These are phyloP conservation scores for Catalaphyllia jardinei DNA, from an alignment of 64 coral and sea anemone species.

Conservation along the genomic window DNA sequence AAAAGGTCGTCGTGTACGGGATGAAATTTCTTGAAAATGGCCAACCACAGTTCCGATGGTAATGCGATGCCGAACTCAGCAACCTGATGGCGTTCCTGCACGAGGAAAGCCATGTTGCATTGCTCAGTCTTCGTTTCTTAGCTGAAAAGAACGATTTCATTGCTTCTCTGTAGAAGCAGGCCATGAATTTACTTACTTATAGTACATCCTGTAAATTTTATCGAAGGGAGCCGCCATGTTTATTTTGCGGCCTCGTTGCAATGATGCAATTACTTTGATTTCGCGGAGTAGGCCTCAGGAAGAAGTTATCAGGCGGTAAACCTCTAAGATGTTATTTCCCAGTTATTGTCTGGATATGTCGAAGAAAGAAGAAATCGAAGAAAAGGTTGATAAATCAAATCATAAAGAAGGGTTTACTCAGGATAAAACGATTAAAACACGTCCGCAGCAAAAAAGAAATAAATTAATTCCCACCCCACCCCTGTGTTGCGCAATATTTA, in stretches of 20 bases:
- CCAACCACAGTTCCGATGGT: constrained; percentile 85
- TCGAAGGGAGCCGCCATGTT: constrained; percentile 8
- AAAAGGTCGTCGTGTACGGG: constrained; percentile 79
- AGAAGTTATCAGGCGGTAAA: neutral
- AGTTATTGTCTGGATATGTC: too few relatives aligned
- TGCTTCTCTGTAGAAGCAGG: neutral
- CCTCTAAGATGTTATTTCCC: too few relatives aligned
- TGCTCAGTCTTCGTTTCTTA: neutral
- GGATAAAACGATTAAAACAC: too few relatives aligned
- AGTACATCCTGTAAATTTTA: neutral
- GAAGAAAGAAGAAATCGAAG: too few relatives aligned
- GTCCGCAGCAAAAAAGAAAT: too few relatives aligned
- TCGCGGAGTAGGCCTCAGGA: neutral
- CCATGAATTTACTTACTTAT: neutral
- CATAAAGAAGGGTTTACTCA: too few relatives aligned
- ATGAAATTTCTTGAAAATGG: constrained; percentile 72
- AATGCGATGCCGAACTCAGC: constrained; percentile 3
- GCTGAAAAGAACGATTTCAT: neutral
- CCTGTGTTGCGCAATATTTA: neutral
- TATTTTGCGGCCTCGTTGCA: neutral
- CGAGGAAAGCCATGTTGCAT: neutral
- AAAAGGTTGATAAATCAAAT: too few relatives aligned
- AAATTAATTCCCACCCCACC: neutral
- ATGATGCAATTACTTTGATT: neutral
- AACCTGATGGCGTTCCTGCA: constrained; percentile 2